phyloP scores from a whole-genome alignment of 1,140 invertebrate species.

The Orchesella cincta region DNA sequence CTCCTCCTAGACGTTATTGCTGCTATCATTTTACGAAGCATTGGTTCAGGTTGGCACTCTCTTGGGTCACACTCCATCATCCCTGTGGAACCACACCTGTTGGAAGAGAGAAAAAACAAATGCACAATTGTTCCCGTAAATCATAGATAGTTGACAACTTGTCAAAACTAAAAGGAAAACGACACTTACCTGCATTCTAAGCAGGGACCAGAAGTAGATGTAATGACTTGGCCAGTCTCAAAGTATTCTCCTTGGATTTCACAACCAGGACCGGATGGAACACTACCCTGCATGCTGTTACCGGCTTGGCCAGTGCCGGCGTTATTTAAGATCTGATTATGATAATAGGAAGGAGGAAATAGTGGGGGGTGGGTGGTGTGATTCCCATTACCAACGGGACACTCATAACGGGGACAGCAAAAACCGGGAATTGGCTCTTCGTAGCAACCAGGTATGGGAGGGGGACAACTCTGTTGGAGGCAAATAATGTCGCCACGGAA shows the following conservation, averaged over 20 bases:
- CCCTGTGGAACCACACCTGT: conserved; percentile 83
- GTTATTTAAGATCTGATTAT: conserved; percentile 56
- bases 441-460: conserved; percentile 84
- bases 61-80: conserved; percentile 91
- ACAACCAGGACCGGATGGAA: conserved; percentile 74
- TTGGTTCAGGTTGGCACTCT: conserved; percentile 80
- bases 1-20: conserved; percentile 55
- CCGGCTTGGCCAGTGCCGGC: background rate
- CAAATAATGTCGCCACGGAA: conserved; percentile 95
- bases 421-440: conserved; percentile 89
- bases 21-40: conserved; percentile 83
- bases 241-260: conserved; percentile 79
- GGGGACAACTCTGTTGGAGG: conserved; percentile 90
- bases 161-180: conserved; percentile 31
- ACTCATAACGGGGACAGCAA: conserved; percentile 92
- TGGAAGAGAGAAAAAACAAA: conserved; percentile 54
- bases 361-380: conserved; percentile 75
- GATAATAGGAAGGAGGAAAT: conserved; percentile 75
- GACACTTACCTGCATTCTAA: conserved; percentile 82
- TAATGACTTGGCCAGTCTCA: conserved; percentile 77
- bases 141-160: conserved; percentile 36
- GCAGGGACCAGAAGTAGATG: conserved; percentile 83
- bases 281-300: conserved; percentile 53
- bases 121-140: background rate
- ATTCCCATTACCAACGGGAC: conserved; percentile 80